Evolutionary conservation across 1,140 invertebrate genomes (phyloP).

Genomic region (Leptopilina boulardi): DNA sequence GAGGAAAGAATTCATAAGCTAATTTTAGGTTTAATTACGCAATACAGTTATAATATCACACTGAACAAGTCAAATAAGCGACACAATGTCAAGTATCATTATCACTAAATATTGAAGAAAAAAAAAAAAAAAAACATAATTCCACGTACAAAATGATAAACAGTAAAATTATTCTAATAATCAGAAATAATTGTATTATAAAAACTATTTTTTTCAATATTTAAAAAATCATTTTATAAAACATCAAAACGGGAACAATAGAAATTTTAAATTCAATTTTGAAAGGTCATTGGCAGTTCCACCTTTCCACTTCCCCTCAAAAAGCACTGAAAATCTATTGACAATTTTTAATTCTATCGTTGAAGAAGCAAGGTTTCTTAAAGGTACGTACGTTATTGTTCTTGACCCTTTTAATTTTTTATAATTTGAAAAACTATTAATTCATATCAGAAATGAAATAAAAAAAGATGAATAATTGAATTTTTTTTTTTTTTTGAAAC

Average conservation of each 20-base stretch:
- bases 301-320: background rate
- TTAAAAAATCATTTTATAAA: background rate
- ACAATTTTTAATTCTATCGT: background rate
- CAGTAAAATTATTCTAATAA: too few relatives aligned
- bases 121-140: background rate
- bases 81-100: background rate
- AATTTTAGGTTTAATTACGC: background rate
- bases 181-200: too few relatives aligned
- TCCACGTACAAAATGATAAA: background rate
- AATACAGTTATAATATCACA: background rate
- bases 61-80: background rate
- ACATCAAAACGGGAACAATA: background rate
- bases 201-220: too few relatives aligned
- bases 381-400: slow-evolving; percentile 5
- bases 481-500: background rate
- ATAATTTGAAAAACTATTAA: background rate
- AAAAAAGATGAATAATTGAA: background rate
- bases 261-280: background rate
- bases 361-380: background rate
- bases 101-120: background rate
- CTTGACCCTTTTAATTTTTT: background rate
- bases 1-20: background rate
- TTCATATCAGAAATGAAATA: background rate
- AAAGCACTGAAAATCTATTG: slow-evolving; percentile 26
- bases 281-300: slow-evolving; percentile 4